phyloP scores from a whole-genome alignment of 2,888 invertebrate species.

The Andrena trimmerana region DNA sequence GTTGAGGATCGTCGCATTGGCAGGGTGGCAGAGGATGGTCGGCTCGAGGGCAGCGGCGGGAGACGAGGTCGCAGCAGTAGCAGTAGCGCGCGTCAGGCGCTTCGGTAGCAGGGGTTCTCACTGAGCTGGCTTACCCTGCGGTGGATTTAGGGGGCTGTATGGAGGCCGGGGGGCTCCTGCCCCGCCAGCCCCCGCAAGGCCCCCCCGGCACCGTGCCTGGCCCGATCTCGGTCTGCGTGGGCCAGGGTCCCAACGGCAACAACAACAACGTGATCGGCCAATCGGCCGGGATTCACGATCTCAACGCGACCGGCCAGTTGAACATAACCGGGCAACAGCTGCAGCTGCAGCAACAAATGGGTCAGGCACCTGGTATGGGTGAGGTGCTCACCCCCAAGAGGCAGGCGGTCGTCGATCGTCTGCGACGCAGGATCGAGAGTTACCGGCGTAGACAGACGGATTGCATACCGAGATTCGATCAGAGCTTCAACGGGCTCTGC shows the following conservation, averaged over 20 bases:
- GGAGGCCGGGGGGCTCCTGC: conserved; percentile 91
- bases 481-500: conserved; percentile 94
- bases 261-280: conserved; percentile 88
- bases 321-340: conserved; percentile 78
- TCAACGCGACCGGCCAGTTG: conserved; percentile 76
- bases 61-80: conserved; percentile 71
- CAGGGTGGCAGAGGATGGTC: conserved; percentile 77
- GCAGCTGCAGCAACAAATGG: conserved; percentile 84
- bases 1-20: conserved; percentile 69
- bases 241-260: conserved; percentile 79
- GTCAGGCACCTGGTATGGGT: conserved; percentile 85
- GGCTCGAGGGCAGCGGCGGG: conserved; percentile 67
- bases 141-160: conserved; percentile 90
- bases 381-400: conserved; percentile 92
- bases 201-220: conserved; percentile 86
- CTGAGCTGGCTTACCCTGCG: conserved; percentile 86
- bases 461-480: conserved; percentile 95
- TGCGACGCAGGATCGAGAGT: conserved; percentile 93
- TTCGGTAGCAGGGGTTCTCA: conserved; percentile 85
- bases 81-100: conserved; percentile 70
- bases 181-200: conserved; percentile 89
- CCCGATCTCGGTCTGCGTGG: conserved; percentile 78
- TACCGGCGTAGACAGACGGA: conserved; percentile 95
- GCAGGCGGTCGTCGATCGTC: conserved; percentile 94
- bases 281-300: conserved; percentile 86